These are phyloP conservation scores for Grallaria varia DNA, from an alignment of 2,113 vertebrate species.

Conservation along the genomic window DNA sequence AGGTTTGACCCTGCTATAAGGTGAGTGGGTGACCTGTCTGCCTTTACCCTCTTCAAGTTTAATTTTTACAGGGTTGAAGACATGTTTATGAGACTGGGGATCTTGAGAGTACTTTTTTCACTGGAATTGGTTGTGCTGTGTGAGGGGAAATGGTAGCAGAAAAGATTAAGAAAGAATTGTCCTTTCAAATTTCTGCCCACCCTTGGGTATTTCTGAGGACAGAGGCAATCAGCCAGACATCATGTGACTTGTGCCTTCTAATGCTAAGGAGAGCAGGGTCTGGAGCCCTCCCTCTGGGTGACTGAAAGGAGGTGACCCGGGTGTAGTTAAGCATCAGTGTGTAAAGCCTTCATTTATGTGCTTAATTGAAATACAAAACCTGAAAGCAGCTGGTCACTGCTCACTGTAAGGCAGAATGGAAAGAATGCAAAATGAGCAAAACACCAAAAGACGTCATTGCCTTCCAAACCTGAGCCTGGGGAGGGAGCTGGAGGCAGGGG, in stretches of 20 bases:
- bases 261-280: neutral
- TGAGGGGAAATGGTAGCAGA: neutral
- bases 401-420: neutral
- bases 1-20: neutral
- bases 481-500: neutral
- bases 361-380: neutral
- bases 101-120: neutral
- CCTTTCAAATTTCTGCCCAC: neutral
- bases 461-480: fast-evolving
- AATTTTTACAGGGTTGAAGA: neutral
- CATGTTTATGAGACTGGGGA: neutral
- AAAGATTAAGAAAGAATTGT: neutral
- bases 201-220: neutral
- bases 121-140: neutral
- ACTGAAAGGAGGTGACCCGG: neutral
- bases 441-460: neutral
- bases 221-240: neutral
- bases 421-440: neutral
- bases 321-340: neutral
- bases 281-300: neutral
- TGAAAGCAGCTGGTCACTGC: neutral
- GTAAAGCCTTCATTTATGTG: neutral
- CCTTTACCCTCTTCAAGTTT: neutral
- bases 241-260: neutral
- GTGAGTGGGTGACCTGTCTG: neutral